Percentiles rank a stretch among this genome's conserved stretches.
Evolutionary conservation across 2,888 invertebrate genomes (phyloP).

Genomic region (Spicauda simplicius): DNA sequence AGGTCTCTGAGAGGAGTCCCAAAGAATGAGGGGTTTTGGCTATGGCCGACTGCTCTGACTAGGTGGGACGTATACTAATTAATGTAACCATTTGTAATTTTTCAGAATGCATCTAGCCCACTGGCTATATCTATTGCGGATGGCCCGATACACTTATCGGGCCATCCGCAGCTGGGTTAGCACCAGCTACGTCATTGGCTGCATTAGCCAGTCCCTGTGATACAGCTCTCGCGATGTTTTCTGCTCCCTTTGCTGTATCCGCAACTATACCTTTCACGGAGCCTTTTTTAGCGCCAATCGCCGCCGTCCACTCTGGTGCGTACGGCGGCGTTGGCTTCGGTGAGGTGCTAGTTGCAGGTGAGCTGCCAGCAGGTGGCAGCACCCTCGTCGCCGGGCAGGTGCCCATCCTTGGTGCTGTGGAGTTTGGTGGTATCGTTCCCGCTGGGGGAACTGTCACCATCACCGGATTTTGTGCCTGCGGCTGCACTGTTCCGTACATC

Average conservation of each 20-base stretch:
- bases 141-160: too few relatives aligned
- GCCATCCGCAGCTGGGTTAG: not conserved
- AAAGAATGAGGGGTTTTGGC: too few relatives aligned
- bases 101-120: slow-evolving; percentile 37
- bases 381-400: slow-evolving; percentile 51
- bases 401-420: slow-evolving; percentile 51
- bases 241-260: not conserved
- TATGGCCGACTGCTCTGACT: too few relatives aligned
- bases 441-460: slow-evolving; percentile 49
- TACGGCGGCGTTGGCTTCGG: slow-evolving; percentile 49
- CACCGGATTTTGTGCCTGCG: slow-evolving; percentile 43
- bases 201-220: not conserved
- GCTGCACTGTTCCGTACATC: slow-evolving; percentile 39
- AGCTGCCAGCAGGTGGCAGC: slow-evolving; percentile 21
- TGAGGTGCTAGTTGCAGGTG: not conserved
- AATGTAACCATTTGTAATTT: not conserved
- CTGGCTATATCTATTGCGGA: too few relatives aligned
- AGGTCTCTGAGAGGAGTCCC: too few relatives aligned
- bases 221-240: not conserved
- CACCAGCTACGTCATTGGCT: not conserved
- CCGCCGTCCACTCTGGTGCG: slow-evolving; percentile 19
- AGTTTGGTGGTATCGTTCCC: slow-evolving; percentile 47
- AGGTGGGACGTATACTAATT: too few relatives aligned
- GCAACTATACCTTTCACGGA: not conserved
- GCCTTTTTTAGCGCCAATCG: not conserved